phyloP scores from a whole-genome alignment of 2,888 invertebrate genomes.

The Helicoverpa assulta region DNA sequence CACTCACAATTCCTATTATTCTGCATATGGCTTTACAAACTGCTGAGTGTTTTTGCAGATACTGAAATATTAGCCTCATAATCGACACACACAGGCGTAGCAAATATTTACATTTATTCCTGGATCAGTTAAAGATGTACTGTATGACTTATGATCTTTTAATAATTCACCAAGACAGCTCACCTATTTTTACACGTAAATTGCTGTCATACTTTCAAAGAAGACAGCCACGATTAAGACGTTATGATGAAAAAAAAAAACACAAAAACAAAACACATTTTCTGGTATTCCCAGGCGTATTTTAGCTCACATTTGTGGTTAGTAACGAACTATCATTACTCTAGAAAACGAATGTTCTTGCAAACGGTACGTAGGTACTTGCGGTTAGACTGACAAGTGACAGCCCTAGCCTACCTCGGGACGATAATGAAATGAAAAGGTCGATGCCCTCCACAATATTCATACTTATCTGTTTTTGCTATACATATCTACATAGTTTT shows the following conservation, averaged over 20 bases:
- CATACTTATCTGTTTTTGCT: conserved; percentile 49
- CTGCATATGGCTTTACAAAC: background rate
- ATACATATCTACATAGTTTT: conserved; percentile 32
- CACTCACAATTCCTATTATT: background rate
- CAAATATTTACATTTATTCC: too few species aligned
- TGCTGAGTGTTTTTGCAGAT: background rate
- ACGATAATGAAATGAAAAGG: conserved; percentile 56
- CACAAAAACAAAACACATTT: background rate
- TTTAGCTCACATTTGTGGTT: background rate
- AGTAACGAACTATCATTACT: conserved; percentile 14
- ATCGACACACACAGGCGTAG: too few species aligned
- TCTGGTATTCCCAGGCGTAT: background rate
- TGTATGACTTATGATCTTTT: too few species aligned
- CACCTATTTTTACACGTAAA: too few species aligned
- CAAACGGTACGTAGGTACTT: conserved; percentile 1
- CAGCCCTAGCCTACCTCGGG: conserved; percentile 54
- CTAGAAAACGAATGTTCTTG: conserved; percentile 20
- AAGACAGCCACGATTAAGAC: background rate
- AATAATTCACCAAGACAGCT: too few species aligned
- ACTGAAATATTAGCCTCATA: too few species aligned
- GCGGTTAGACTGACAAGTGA: conserved; percentile 17
- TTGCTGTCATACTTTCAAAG: too few species aligned
- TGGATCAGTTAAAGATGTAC: too few species aligned
- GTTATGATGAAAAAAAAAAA: background rate
- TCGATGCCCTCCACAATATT: conserved; percentile 30